Percentiles rank a stretch among this genome's conserved stretches.
Evolutionary conservation across 1,140 invertebrate genomes (phyloP).

Genomic region (Aphaenogaster floridana): DNA sequence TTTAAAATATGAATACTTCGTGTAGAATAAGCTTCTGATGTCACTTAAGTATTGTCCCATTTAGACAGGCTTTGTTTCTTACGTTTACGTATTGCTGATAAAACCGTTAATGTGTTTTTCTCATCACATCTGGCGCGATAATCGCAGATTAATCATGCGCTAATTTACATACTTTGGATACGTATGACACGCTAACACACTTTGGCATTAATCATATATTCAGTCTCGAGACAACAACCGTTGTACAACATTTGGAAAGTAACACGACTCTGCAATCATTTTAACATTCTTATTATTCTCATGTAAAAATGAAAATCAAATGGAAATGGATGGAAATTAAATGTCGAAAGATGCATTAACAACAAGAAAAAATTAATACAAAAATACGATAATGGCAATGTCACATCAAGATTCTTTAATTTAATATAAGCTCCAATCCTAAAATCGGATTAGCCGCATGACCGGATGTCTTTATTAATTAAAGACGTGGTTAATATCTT

Average conservation of each 20-base stretch:
- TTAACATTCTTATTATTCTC: background rate
- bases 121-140: background rate
- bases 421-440: conserved; percentile 20
- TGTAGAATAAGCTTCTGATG: background rate
- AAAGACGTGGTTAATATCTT: conserved; percentile 67
- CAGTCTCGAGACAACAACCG: background rate
- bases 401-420: background rate
- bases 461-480: conserved; percentile 67
- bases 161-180: background rate
- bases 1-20: background rate
- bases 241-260: background rate
- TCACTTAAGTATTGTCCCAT: background rate
- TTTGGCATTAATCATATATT: conserved; percentile 18
- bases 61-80: background rate
- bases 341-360: background rate
- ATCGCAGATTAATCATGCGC: background rate
- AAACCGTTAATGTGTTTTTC: background rate
- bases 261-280: background rate
- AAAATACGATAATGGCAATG: background rate
- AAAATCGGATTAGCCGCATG: conserved; percentile 62
- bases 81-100: background rate
- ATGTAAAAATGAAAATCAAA: background rate
- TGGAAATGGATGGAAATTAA: background rate
- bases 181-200: background rate
- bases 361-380: background rate